Evolutionary conservation across 2,113 vertebrate species (phyloP), one percentile per base, ranked within the genome.

Genomic region (Micromys minutus): DNA sequence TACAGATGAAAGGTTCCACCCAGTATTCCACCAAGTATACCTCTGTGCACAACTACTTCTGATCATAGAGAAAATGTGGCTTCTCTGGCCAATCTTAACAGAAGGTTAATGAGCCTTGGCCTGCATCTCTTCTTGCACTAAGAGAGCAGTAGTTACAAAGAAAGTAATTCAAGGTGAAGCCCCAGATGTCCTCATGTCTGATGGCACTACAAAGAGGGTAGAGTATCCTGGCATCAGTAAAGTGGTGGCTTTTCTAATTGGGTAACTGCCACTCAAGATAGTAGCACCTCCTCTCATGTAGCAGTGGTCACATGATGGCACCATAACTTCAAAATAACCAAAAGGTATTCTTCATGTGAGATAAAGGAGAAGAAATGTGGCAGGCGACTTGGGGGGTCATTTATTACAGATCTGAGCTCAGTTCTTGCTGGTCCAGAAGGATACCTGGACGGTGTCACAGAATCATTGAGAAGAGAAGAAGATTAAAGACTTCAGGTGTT

Each of bases 311-410:
- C 17, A 12, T 42, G 71, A 65, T n/a, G 47, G 47, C 16, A 19
- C 31, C n/a, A 91, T 50, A 21, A 29, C 36, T 83, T 91, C n/a
- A 67, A 87, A 95, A 94, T 87, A 77, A 76, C 29, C 47, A 45
- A 94, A 74, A 86, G 34, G 63, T 15, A 45, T 19, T 26, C 31
- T 89, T 63, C 39, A 91, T 65, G 6, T 79, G 7, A 4, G 36
- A 21, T 1, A 47, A 4, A 79, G 55, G 10, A 55, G 72, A 57
- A 74, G 42, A 47, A 39, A 59, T 15, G 15, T 9, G 61, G 69
- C 45, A 17, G 16, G 10, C 19, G 47, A 29, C 3, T 45, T 89
- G 45, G 29, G 45, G 29, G 42, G 71, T 83, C n/a, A 22, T 31
- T 63, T 24, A 45, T 29, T 45, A 3, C 7, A 65, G 50, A 31